These are phyloP conservation scores for Drosophila differens DNA, from an alignment of 2,888 invertebrate species.

Conservation along the genomic window DNA sequence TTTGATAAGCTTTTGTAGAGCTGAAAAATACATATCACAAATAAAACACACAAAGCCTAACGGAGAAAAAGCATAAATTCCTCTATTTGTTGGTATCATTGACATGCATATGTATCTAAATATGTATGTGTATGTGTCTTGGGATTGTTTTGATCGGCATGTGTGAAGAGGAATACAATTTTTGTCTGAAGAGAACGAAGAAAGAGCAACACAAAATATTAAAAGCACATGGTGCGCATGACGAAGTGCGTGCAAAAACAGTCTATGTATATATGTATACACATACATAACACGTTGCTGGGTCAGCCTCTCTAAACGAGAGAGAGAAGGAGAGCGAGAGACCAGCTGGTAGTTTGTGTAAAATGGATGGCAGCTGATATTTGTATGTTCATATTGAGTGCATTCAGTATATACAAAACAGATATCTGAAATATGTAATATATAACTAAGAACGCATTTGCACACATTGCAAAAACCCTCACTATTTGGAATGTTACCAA, in stretches of 20 bases:
- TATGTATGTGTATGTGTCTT: not conserved
- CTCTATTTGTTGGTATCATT: not conserved
- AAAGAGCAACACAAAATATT: constrained; percentile 22
- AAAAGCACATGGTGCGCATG: constrained; percentile 84
- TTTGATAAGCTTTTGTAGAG: constrained; percentile 27
- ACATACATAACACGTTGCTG: constrained; percentile 41
- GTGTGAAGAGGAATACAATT: constrained; percentile 20
- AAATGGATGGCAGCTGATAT: constrained; percentile 16
- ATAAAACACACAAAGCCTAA: not conserved
- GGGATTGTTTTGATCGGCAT: constrained; percentile 67
- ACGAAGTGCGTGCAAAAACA: constrained; percentile 47
- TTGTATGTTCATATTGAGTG: not conserved
- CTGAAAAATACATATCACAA: not conserved
- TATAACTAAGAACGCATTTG: not conserved
- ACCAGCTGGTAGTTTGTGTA: constrained; percentile 36
- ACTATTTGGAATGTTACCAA: constrained; percentile 1
- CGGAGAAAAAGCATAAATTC: not conserved
- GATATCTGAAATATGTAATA: not conserved
- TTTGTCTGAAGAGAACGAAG: constrained; percentile 36
- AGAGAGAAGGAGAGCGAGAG: constrained; percentile 15
- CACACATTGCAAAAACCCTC: not conserved
- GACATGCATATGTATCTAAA: not conserved
- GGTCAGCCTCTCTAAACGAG: constrained; percentile 22
- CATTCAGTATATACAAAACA: not conserved
- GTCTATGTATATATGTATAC: constrained; percentile 3